Evolutionary conservation across 2,888 invertebrate species (phyloP).

Genomic region (Diaprepes abbreviatus): DNA sequence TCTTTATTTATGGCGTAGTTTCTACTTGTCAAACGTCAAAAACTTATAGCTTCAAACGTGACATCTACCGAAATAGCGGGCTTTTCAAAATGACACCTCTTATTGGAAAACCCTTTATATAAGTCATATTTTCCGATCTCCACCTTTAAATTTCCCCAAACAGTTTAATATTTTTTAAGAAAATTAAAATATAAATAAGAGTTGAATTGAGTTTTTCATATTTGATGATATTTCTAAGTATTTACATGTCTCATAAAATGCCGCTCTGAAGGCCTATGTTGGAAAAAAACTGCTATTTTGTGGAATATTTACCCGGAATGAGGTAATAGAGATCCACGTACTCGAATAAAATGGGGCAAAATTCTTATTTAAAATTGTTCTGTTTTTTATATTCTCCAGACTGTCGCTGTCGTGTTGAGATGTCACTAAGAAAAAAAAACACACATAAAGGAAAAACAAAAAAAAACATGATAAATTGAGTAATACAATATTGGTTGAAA

Average conservation of each 20-base stretch:
- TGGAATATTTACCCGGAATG: constrained; percentile 52
- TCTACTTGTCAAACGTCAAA: too few species aligned
- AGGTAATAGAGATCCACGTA: constrained; percentile 36
- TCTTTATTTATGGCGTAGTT: too few species aligned
- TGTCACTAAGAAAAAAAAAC: constrained; percentile 10
- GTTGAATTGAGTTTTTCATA: constrained; percentile 64
- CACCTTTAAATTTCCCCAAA: too few species aligned
- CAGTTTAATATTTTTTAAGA: too few species aligned
- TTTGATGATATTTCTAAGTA: constrained; percentile 64
- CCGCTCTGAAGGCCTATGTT: constrained; percentile 58
- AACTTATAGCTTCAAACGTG: too few species aligned
- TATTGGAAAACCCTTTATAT: too few species aligned
- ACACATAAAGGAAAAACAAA: background rate
- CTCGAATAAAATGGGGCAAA: constrained; percentile 36
- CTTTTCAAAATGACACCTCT: too few species aligned
- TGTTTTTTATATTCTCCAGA: constrained; percentile 28
- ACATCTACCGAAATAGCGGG: too few species aligned
- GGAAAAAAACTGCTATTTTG: constrained; percentile 60
- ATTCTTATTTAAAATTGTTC: constrained; percentile 33
- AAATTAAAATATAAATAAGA: too few species aligned
- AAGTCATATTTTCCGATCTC: too few species aligned
- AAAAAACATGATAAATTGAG: background rate
- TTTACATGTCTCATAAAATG: constrained; percentile 66
- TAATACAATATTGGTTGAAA: background rate
- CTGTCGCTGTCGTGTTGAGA: constrained; percentile 5